These are phyloP conservation scores for Todiramphus saurophagus DNA, from an alignment of 2,113 vertebrate genomes.

Conservation along the genomic window DNA sequence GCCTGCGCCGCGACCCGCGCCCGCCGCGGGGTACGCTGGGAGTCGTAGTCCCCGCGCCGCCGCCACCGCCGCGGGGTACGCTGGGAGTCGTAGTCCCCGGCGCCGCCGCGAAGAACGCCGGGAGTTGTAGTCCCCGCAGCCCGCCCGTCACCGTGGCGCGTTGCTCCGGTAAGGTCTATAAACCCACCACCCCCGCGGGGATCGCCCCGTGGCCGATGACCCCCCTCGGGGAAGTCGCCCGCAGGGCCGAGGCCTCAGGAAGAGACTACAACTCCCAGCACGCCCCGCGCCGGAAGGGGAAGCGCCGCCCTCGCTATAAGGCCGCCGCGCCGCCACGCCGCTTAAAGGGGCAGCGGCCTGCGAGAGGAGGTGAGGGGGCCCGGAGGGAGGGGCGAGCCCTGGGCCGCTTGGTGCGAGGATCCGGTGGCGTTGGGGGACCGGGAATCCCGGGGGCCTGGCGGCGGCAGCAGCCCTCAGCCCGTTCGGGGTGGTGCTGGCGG, in stretches of 20 bases:
- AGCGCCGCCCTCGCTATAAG: not conserved
- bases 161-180: no score
- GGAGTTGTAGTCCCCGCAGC: not conserved
- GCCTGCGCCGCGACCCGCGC: conserved; percentile 52
- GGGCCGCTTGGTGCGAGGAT: no score
- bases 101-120: not conserved
- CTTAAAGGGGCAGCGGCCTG: not conserved
- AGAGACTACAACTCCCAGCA: not conserved
- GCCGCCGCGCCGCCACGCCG: not conserved
- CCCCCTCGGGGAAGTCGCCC: no score
- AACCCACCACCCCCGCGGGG: not conserved
- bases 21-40: not conserved
- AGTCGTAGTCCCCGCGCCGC: no score
- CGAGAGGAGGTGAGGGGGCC: conserved; percentile 1
- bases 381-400: accelerated
- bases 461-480: not conserved
- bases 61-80: not conserved
- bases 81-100: not conserved
- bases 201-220: no score
- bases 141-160: no score
- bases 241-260: accelerated
- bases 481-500: not conserved
- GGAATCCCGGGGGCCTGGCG: not conserved
- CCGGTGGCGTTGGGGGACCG: not conserved
- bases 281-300: not conserved